Conservation (phyloP, 2,113 vertebrate genomes). For the Odontesthes bonariensis region DNA sequence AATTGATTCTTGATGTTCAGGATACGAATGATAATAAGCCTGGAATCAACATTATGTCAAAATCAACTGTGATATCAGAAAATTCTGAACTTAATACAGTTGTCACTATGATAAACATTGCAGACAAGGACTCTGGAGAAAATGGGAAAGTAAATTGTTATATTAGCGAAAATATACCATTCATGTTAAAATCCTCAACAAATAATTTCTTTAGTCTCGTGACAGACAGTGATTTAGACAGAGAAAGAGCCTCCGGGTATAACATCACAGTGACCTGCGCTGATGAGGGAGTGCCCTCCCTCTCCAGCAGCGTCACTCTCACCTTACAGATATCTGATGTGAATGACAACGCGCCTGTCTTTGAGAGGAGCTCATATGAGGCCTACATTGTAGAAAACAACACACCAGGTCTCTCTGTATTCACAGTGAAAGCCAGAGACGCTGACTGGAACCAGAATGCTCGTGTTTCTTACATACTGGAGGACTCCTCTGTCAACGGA, state of each 20-base stretch:
- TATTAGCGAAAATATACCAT: not conserved
- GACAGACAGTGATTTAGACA: conserved; percentile 11
- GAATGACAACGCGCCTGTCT: no score
- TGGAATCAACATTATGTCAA: conserved; percentile 67
- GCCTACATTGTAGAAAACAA: no score
- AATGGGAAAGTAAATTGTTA: not conserved
- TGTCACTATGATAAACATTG: conserved; percentile 1
- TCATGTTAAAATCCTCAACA: not conserved
- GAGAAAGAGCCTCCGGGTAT: not conserved
- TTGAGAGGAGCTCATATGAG: no score
- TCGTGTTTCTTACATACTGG: no score
- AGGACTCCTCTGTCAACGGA: no score
- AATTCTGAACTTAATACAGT: not conserved
- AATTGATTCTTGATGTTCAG: conserved; percentile 78
- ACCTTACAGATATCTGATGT: no score
- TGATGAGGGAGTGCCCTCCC: no score
- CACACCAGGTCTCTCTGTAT: no score
- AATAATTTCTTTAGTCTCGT: not conserved
- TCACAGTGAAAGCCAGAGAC: no score
- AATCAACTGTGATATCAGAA: conserved; percentile 32
- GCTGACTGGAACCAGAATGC: no score
- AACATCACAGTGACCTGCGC: no score
- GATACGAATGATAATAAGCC: conserved; percentile 68
- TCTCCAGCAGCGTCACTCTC: no score
- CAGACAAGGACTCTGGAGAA: not conserved